Conservation (phyloP, 2,888 invertebrate genomes). For the Tryphoninae sp. region DNA sequence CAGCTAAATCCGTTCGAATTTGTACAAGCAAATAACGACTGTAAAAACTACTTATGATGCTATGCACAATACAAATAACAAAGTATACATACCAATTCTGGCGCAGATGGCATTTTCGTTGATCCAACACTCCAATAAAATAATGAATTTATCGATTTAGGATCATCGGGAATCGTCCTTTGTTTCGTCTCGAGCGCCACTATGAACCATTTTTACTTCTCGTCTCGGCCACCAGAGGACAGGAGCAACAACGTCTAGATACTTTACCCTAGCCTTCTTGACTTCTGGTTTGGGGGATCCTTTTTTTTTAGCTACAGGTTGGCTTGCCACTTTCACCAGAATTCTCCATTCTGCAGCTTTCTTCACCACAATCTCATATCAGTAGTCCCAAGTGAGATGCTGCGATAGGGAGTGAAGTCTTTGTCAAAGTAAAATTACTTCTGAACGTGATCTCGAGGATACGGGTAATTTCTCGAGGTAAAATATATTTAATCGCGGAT, state of each 20-base stretch:
- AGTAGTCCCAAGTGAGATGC: neutral
- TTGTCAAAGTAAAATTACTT: slow-evolving; percentile 6
- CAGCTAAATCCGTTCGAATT: neutral
- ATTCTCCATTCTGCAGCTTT: neutral
- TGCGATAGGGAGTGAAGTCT: neutral
- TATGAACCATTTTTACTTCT: neutral
- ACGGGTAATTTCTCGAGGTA: slow-evolving; percentile 47
- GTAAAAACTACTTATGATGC: neutral
- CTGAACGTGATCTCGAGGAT: slow-evolving; percentile 13
- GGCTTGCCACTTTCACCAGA: too few relatives aligned
- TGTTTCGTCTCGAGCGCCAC: neutral
- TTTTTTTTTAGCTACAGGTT: slow-evolving; percentile 12
- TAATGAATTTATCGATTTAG: neutral
- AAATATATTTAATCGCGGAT: slow-evolving; percentile 30
- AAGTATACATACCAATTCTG: neutral
- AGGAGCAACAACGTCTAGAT: neutral
- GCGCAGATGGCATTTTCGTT: neutral
- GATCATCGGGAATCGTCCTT: neutral
- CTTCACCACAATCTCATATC: neutral
- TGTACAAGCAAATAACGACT: neutral
- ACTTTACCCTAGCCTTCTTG: neutral
- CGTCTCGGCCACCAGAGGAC: too few relatives aligned
- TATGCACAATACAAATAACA: neutral
- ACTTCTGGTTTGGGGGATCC: slow-evolving; percentile 6
- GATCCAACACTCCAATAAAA: neutral